phyloP scores from a whole-genome alignment of 1,140 invertebrate genomes.

The Aphis craccivora region DNA sequence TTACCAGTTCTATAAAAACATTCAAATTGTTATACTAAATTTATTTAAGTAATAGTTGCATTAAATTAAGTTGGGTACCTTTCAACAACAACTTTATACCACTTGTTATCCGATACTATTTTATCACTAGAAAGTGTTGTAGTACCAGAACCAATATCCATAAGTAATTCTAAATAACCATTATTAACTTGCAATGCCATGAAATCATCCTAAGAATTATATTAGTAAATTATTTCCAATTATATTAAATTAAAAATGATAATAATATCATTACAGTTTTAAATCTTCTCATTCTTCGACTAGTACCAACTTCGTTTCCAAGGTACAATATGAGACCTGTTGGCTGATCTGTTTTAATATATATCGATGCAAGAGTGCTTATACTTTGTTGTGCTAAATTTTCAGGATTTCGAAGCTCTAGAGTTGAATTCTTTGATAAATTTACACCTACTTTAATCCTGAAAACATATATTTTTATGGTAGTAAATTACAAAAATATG shows the following conservation, averaged over 20 bases:
- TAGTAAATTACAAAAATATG: neutral
- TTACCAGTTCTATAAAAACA: slow-evolving; percentile 74
- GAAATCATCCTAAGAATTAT: slow-evolving; percentile 79
- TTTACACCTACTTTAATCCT: slow-evolving; percentile 81
- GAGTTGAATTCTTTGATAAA: slow-evolving; percentile 81
- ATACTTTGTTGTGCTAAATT: slow-evolving; percentile 82
- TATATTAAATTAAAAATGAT: slow-evolving; percentile 44
- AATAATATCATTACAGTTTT: slow-evolving; percentile 68
- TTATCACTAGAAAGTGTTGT: slow-evolving; percentile 77
- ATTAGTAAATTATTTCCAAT: neutral
- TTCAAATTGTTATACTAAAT: neutral
- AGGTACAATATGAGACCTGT: slow-evolving; percentile 88
- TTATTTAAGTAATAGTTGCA: neutral
- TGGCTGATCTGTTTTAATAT: slow-evolving; percentile 81
- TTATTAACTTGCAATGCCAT: slow-evolving; percentile 90
- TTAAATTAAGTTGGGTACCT: slow-evolving; percentile 67
- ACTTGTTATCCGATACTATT: slow-evolving; percentile 82
- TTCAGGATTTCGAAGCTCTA: slow-evolving; percentile 86
- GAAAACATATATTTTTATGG: slow-evolving; percentile 68
- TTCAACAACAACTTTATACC: slow-evolving; percentile 90
- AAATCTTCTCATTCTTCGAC: slow-evolving; percentile 68
- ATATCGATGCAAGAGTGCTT: slow-evolving; percentile 84
- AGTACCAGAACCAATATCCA: slow-evolving; percentile 84
- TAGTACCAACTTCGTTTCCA: slow-evolving; percentile 79
- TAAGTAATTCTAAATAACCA: slow-evolving; percentile 83